Conservation (phyloP, 1,140 invertebrate species). For the Drosophila watanabei region DNA sequence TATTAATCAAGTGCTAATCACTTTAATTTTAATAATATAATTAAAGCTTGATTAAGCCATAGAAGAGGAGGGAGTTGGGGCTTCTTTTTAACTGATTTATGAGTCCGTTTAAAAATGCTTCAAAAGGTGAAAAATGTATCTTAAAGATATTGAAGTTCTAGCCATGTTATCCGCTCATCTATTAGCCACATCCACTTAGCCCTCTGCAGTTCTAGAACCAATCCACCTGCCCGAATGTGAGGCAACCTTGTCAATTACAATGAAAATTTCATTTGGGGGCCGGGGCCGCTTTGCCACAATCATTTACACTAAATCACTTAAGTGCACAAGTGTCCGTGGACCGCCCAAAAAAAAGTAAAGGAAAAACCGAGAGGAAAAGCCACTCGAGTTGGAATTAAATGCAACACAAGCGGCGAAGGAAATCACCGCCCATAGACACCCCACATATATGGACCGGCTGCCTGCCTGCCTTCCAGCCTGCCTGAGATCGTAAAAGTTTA, state of each 20-base stretch:
- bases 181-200: slow-evolving; percentile 28
- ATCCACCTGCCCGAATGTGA: slow-evolving; percentile 38
- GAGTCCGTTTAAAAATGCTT: background rate
- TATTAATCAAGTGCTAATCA: background rate
- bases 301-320: slow-evolving; percentile 83
- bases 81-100: background rate
- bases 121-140: background rate
- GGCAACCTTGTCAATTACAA: slow-evolving; percentile 35
- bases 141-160: background rate
- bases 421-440: slow-evolving; percentile 53
- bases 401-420: slow-evolving; percentile 22
- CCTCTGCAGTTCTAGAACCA: background rate
- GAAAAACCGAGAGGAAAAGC: slow-evolving; percentile 15
- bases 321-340: slow-evolving; percentile 73
- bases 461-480: background rate
- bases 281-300: slow-evolving; percentile 65
- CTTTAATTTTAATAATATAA: no score
- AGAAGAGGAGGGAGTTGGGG: background rate
- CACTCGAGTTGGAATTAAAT: slow-evolving; percentile 19
- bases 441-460: slow-evolving; percentile 29
- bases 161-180: slow-evolving; percentile 7
- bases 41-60: background rate
- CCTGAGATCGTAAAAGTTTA: slow-evolving; percentile 73
- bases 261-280: slow-evolving; percentile 42
- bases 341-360: slow-evolving; percentile 44